Base-by-base conservation (phyloP, 1,140 invertebrate species). In the Drosophila bocki region DNA sequence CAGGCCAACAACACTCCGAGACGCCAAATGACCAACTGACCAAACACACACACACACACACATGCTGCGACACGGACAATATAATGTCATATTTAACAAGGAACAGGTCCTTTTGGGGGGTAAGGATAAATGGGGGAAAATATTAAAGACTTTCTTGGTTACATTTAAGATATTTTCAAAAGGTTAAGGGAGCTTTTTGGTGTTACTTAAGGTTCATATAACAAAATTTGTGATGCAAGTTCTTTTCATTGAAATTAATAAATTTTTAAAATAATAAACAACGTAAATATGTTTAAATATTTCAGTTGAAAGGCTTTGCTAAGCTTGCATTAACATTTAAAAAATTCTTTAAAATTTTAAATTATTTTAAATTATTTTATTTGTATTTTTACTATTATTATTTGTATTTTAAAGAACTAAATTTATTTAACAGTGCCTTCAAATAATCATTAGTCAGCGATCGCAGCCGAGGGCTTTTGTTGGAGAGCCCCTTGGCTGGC, bases 21-120 rank as follows among this genome's bases (percentile, higher is more conserved):
- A 56, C 33, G 48, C 33, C 68, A 74, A 50, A 74, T 51, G 74
- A 32, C 71, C 62, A 56, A 64, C 68, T 72, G 59, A 45, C 39
- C 57, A 75, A 60, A 41, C 54, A 74, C 48, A 29, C 26, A 29
- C 67, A 74, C 48, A 39, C 37, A 51, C 69, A 39, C 37, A 51
- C 69, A 62, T 37, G 44, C 64, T 67, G 32, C 22, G 64, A 61
- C 67, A 54, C 32, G 29, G 13, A 68, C 32, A 70, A 67, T 37
- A 45, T 68, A 29, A 44, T 67, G 67, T 67, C 29, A 44, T 37
- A 70, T 29, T 68, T 29, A 53, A 44, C 47, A 47, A 50, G 8
- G 9, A 9, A 60, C 26, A 32, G 17, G 32, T 17, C 60, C 35
- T 29, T 29, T 29, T 0, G 26, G 26, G 26, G 26, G 26, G 26